Base-by-base conservation (phyloP, 2,888 invertebrate species). In the Tridacna crocea region DNA sequence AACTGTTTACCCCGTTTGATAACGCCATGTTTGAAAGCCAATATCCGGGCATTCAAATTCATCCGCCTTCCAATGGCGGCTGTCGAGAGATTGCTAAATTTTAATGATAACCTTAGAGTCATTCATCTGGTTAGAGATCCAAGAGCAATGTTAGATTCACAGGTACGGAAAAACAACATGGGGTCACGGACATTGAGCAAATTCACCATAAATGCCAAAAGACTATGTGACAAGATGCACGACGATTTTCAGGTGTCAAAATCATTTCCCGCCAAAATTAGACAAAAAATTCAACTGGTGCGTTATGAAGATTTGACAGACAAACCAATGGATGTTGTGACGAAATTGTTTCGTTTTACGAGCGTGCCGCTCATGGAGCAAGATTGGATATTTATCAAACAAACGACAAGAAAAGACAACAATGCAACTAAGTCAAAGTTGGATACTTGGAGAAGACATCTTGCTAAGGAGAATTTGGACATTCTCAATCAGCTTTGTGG, bases 141-240 rank as follows among this genome's bases (percentile, higher is more conserved):
- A 1, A 74, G 86, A 0, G 86, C 86, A 0, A 86, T 86, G 86
- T 46, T 86, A n/a, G 83, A 86, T 60, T 86, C 86, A 12, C 86
- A 86, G 65, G 77, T 78, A 2, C 46, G 83, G 17, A 83, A 83
- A 60, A 68, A 72, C n/a, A 83, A 86, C 46, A 82, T 75, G 61
- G 73, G 70, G 12, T 66, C 83, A 0, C 51, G 60, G 6, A 24
- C 19, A 17, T 63, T 75, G 24, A 48, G 24, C 12, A 27, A 19
- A 0, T 82, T 83, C 58, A 27, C 46, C 2, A 24, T 24, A 11
- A 72, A 79, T 24, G 68, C 74, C 19, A n/a, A 61, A n/a, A n/a
- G 58, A 17, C 77, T 86, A 73, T 86, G 86, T 46, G 27, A n/a
- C 0, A 61, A 72, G 24, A 82, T 86, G 80, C 17, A 36, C 4